Base-by-base conservation (phyloP, 2,797 vertebrate species). In the Centropyge bicolor region DNA sequence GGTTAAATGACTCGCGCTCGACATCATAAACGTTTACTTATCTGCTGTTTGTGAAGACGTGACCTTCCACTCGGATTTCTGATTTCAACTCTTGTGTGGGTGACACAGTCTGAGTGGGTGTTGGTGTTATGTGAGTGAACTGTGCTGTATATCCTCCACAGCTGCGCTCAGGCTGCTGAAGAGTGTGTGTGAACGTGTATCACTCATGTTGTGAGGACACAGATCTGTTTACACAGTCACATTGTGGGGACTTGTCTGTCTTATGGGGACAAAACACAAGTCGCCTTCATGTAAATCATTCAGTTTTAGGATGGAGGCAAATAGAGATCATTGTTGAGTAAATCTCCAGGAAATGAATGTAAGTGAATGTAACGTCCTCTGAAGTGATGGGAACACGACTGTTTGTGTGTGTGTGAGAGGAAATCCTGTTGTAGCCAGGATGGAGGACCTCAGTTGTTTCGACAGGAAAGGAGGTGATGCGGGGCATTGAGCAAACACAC, bases 401-500 rank as follows among this genome's bases (percentile, higher is more conserved):
- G 56, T 49, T 35, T 73, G 59, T 60, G 40, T 61, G 27, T 40
- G 20, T 27, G 76, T 49, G 62, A 67, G 14, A 80, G 87, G 84
- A 83, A 83, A 81, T 86, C 80, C 82, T 78, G 35, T 17, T 71
- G 74, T 16, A 49, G 57, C 35, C 69, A 35, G 80, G 76, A 68
- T 54, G 70, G 79, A 74, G 82, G 84, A 80, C 72, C 75, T 75
- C 5, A 12, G 46, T 74, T 74, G 77, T 86, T 88, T 83, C 38
- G 70, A 79, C 84, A 75, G 88, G 72, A 84, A 13, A 69, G 48
- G 74, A 77, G 71, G 35, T 63, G 70, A 81, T 13, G 61, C 2
- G 14, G 54, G 43, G 57, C 69, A 56, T 72, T 76, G 64, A 80
- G 79, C 73, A 70, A 48, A 76, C 83, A 62, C 46, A 62, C 46